phyloP scores from a whole-genome alignment of 2,888 invertebrate genomes.

The Gisinianus flammeolus region DNA sequence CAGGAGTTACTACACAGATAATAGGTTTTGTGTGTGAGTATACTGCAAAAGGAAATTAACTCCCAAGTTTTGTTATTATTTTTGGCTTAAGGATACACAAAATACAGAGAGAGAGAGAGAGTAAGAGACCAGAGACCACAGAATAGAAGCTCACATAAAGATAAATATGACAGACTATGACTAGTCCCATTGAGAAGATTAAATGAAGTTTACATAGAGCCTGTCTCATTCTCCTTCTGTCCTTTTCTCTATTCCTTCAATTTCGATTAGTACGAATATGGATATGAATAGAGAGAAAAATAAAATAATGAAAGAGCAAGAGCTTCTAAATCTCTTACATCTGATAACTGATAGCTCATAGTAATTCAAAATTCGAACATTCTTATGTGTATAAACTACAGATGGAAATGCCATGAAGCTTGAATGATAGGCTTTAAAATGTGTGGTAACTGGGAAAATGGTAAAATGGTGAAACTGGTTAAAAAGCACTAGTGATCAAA shows the following conservation, averaged over 20 bases:
- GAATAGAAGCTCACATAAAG: neutral
- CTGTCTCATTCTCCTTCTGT: neutral
- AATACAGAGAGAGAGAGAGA: neutral
- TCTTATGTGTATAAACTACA: neutral
- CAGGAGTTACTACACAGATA: neutral
- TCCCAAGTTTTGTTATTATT: neutral
- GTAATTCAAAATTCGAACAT: neutral
- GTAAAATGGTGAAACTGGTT: neutral
- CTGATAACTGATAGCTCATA: too few relatives aligned
- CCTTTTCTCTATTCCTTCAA: too few relatives aligned
- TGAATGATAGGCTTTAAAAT: neutral
- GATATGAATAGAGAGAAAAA: too few relatives aligned
- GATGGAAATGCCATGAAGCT: neutral
- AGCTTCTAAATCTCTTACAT: too few relatives aligned
- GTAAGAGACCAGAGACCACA: neutral
- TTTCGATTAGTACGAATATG: too few relatives aligned
- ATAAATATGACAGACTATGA: neutral
- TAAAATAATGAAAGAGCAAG: too few relatives aligned
- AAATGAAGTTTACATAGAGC: neutral
- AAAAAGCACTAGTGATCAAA: neutral
- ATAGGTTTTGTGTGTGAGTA: neutral
- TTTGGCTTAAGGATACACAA: neutral
- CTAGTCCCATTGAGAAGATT: neutral
- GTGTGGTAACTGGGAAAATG: neutral
- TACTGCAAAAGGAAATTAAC: neutral